Percentiles rank a stretch among this genome's conserved stretches.
Evolutionary conservation across 1,140 invertebrate species (phyloP).

Genomic region (Bombus picipes): DNA sequence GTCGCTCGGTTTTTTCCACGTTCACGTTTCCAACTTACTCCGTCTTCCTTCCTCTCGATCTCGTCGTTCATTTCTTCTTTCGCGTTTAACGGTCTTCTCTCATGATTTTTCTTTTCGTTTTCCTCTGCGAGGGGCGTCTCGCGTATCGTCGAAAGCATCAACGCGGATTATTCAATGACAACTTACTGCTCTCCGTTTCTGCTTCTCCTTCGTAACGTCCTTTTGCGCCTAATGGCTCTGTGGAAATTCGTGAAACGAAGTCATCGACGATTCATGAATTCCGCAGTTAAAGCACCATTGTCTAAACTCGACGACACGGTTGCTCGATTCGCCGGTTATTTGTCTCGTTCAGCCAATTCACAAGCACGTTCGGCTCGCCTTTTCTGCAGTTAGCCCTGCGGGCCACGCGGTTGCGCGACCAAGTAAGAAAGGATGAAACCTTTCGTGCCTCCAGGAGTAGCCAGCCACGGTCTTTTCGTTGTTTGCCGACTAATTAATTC

Average conservation of each 20-base stretch:
- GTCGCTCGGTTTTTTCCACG: constrained; percentile 21
- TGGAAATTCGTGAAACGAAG: constrained; percentile 1
- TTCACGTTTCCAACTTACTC: constrained; percentile 11
- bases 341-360: constrained; percentile 25
- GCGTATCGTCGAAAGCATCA: neutral
- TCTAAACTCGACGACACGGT: neutral
- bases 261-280: constrained; percentile 37
- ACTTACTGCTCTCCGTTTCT: neutral
- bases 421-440: constrained; percentile 30
- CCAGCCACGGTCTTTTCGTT: constrained; percentile 33
- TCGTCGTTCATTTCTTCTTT: too few species aligned
- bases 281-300: neutral
- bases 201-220: neutral
- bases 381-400: neutral
- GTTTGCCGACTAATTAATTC: constrained; percentile 74
- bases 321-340: constrained; percentile 1
- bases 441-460: constrained; percentile 51
- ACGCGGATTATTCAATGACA: constrained; percentile 5
- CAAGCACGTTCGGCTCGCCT: neutral
- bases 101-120: too few species aligned
- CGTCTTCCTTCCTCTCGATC: neutral
- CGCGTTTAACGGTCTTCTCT: too few species aligned
- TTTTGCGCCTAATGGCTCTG: neutral
- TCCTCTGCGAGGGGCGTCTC: too few species aligned
- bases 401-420: neutral